Evolutionary conservation across 2,797 vertebrate species (phyloP), one percentile per base, ranked within the genome.

Genomic region (Lemur catta): DNA sequence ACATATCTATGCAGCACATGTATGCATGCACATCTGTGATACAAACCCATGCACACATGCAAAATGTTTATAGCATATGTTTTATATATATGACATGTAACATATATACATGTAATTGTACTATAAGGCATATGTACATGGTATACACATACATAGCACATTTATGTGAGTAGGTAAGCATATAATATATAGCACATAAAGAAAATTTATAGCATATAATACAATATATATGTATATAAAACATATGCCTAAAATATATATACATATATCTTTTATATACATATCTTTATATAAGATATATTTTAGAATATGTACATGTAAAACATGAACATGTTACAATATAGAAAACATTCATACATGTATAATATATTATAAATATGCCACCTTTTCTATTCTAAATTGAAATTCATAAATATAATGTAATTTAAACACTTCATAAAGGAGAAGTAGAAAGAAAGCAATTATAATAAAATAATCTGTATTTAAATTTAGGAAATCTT

Each of bases 401-500:
- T 28, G 6, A 88, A 90, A 82, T 78, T 90, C 5, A n/a, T 71
- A 65, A 33, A 43, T 65, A 46, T 90, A 72, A 38, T 87, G 4
- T 75, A 82, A 93, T 63, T 93, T 86, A 87, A 95, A 71, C 0
- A 20, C 22, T 92, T 89, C 91, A 87, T 46, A 55, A 89, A 93
- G 24, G 24, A 80, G 30, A 80, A 89, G 71, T 57, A 74, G 41
- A 46, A 95, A 50, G n/a, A 88, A 94, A 90, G 33, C 26, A 92
- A 82, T 93, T 71, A 57, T 93, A 86, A 57, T 90, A 85, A 92
- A 95, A 80, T 93, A 78, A 69, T 71, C 43, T 22, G 4, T 69
- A 74, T 75, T 97, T 63, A 11, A 91, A 30, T 76, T 89, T 93
- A 63, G 30, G 85, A 92, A 79, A 88, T 95, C 67, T 88, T 89